A percentile compares a stretch with the other conserved stretches of the same genome.
These are phyloP conservation scores for Ecliptopera silaceata DNA, from an alignment of 2,888 invertebrate genomes.

Conservation along the genomic window DNA sequence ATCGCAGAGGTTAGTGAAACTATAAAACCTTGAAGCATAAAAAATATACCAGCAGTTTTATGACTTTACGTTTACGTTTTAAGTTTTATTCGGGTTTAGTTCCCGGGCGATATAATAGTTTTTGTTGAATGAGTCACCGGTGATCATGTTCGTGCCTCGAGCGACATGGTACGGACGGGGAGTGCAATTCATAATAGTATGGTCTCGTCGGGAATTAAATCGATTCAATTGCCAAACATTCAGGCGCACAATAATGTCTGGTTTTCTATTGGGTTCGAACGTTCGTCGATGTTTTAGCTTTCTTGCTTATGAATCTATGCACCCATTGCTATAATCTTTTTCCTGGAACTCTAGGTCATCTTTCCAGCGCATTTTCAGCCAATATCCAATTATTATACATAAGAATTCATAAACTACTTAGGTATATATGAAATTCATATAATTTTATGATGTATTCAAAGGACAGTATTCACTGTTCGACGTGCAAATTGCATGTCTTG, in stretches of 20 bases:
- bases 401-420: too few species aligned
- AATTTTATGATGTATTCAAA: too few species aligned
- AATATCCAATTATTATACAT: too few species aligned
- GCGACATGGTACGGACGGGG: conserved; percentile 60
- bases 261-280: neutral
- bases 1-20: conserved; percentile 7
- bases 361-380: too few species aligned
- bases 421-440: too few species aligned
- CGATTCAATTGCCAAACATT: conserved; percentile 36
- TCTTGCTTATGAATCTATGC: neutral
- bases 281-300: neutral
- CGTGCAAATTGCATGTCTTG: too few species aligned
- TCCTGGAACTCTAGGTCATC: too few species aligned
- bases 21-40: conserved; percentile 5
- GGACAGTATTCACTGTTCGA: too few species aligned
- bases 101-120: conserved; percentile 23
- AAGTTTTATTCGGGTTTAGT: conserved; percentile 4
- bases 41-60: conserved; percentile 6
- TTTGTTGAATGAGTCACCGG: conserved; percentile 48
- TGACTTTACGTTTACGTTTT: conserved; percentile 2
- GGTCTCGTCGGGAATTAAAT: conserved; percentile 45
- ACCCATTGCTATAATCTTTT: too few species aligned
- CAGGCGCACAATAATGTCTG: conserved; percentile 8
- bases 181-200: conserved; percentile 57
- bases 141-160: conserved; percentile 54